Percentiles rank a stretch among this genome's conserved stretches.
Evolutionary conservation across 64 coral and sea anemone species (phyloP).

Genomic region (Dendrophyllia cribrosa): DNA sequence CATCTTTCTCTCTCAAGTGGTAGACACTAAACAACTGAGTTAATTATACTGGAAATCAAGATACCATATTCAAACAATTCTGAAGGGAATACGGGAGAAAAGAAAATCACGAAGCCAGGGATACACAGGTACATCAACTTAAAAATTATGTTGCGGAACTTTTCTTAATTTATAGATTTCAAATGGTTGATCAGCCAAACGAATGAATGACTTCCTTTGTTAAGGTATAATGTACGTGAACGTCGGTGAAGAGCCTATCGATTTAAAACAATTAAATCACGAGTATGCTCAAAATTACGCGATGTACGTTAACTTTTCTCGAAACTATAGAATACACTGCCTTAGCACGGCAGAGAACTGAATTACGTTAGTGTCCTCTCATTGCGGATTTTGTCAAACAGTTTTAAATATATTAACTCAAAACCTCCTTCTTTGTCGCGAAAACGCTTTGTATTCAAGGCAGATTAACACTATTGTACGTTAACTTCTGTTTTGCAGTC

Average conservation of each 20-base stretch:
- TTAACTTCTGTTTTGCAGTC: background rate
- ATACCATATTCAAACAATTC: background rate
- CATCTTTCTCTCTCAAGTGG: background rate
- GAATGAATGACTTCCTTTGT: background rate
- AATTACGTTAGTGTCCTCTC: too few relatives aligned
- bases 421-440: background rate
- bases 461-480: background rate
- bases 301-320: background rate
- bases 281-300: background rate
- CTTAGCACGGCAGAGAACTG: too few relatives aligned
- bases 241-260: background rate
- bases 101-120: background rate
- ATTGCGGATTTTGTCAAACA: too few relatives aligned
- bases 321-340: background rate
- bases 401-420: background rate
- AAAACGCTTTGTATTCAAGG: background rate
- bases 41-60: background rate
- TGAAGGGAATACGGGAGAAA: background rate
- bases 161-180: too few relatives aligned
- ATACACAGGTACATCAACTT: background rate
- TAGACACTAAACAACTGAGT: background rate
- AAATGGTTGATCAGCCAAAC: background rate
- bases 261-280: background rate
- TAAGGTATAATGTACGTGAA: background rate
- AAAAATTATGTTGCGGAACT: too few relatives aligned